phyloP scores from a whole-genome alignment of 1,140 invertebrate genomes.

The Aphis craccivora region DNA sequence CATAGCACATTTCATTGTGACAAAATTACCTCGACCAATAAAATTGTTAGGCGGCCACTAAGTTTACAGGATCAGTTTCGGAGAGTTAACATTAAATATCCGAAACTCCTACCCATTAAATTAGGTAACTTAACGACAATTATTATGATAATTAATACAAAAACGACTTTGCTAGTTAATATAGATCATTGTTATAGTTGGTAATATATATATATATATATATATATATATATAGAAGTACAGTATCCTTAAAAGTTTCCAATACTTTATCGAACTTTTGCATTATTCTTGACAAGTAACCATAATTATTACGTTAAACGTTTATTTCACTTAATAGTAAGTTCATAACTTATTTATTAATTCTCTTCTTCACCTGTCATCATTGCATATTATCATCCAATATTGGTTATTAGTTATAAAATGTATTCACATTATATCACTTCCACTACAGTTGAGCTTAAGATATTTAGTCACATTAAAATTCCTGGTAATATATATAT shows the following conservation, averaged over 20 bases:
- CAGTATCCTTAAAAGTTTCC: background rate
- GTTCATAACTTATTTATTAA: background rate
- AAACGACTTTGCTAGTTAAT: background rate
- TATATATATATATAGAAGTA: no score
- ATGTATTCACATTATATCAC: background rate
- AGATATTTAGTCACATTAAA: background rate
- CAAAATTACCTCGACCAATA: background rate
- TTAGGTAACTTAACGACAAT: background rate
- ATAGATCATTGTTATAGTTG: background rate
- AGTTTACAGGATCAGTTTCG: background rate
- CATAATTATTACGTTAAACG: background rate
- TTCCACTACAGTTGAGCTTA: background rate
- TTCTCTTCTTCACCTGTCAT: background rate
- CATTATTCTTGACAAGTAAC: background rate
- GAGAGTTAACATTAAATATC: background rate
- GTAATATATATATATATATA: background rate
- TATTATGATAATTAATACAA: constrained; percentile 6
- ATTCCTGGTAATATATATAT: background rate
- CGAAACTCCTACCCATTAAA: background rate
- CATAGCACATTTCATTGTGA: background rate
- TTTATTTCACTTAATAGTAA: background rate
- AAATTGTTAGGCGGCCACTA: background rate
- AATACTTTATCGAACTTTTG: background rate
- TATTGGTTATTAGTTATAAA: background rate
- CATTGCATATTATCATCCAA: background rate